A percentile compares a stretch with the other conserved stretches of the same genome.
These are phyloP conservation scores for Bryconaethiops microstoma DNA, from an alignment of 2,797 vertebrate genomes.

Conservation along the genomic window DNA sequence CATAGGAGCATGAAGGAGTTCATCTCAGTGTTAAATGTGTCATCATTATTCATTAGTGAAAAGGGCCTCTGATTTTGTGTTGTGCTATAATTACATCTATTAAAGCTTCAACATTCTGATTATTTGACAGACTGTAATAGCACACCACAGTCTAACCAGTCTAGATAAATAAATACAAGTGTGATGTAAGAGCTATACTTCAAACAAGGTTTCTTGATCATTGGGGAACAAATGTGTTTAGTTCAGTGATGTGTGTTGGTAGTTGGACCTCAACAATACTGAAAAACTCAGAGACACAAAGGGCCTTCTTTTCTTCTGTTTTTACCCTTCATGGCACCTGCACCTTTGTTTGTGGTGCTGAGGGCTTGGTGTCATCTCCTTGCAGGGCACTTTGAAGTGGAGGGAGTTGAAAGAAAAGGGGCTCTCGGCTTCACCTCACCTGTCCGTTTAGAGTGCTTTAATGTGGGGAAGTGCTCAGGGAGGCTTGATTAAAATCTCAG, in stretches of 20 bases:
- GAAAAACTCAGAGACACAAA: slow-evolving; percentile 45
- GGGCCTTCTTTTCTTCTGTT: slow-evolving; percentile 46
- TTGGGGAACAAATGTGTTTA: not conserved
- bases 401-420: slow-evolving; percentile 70
- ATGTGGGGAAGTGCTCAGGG: slow-evolving; percentile 66
- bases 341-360: slow-evolving; percentile 73
- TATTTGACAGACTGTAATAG: slow-evolving; percentile 2
- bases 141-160: not conserved
- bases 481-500: slow-evolving; percentile 40
- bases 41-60: slow-evolving; percentile 36
- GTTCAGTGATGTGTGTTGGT: slow-evolving; percentile 1
- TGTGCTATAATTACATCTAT: slow-evolving; percentile 5
- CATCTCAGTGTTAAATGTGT: slow-evolving; percentile 32
- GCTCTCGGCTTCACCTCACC: slow-evolving; percentile 67
- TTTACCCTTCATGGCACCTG: slow-evolving; percentile 52
- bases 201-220: slow-evolving; percentile 20
- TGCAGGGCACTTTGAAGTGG: slow-evolving; percentile 75
- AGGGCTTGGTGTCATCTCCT: slow-evolving; percentile 70
- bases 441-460: slow-evolving; percentile 72
- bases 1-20: slow-evolving; percentile 49
- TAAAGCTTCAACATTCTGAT: not conserved
- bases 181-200: slow-evolving; percentile 8
- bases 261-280: slow-evolving; percentile 26
- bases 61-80: not conserved
- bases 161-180: slow-evolving; percentile 6